Percentiles rank a stretch among this genome's conserved stretches.
phyloP scores from a whole-genome alignment of 2,888 invertebrate species.

The Agelastica alni region DNA sequence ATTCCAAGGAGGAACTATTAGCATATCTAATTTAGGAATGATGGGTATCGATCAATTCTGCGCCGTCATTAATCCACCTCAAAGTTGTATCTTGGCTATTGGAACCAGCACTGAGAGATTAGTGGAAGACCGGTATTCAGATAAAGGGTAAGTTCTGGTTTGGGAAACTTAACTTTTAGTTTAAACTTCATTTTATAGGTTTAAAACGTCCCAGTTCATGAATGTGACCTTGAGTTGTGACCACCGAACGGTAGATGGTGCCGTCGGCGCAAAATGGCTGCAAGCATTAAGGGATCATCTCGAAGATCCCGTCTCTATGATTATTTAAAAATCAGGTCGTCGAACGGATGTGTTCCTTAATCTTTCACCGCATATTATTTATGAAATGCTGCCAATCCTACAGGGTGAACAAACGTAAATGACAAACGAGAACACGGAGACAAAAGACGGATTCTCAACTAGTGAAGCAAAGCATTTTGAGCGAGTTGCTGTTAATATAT shows the following conservation, averaged over 20 bases:
- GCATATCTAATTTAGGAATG: conserved; percentile 95
- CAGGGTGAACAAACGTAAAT: conserved; percentile 15
- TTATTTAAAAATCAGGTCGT: conserved; percentile 68
- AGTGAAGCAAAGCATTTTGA: not conserved
- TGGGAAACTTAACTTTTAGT: too few relatives aligned
- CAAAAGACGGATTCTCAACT: conserved; percentile 6
- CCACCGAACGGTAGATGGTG: conserved; percentile 97
- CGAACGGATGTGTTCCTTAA: conserved; percentile 4
- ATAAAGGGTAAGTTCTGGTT: conserved; percentile 69
- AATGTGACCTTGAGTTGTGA: conserved; percentile 95
- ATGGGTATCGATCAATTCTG: conserved; percentile 86
- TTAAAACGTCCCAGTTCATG: conserved; percentile 74
- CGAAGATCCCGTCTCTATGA: conserved; percentile 93
- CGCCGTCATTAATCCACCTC: conserved; percentile 96
- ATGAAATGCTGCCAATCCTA: conserved; percentile 30
- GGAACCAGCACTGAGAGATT: conserved; percentile 79
- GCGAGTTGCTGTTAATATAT: not conserved
- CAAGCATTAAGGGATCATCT: conserved; percentile 83
- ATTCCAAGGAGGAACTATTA: conserved; percentile 95
- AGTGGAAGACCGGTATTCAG: conserved; percentile 68
- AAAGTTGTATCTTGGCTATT: conserved; percentile 90
- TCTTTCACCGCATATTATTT: conserved; percentile 19
- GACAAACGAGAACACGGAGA: conserved; percentile 11
- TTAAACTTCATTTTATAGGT: conserved; percentile 65
- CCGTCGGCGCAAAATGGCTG: conserved; percentile 96